A percentile compares a stretch with the other conserved stretches of the same genome.
phyloP scores from a whole-genome alignment of 2,113 vertebrate species.

The Pseudopipra pipra region DNA sequence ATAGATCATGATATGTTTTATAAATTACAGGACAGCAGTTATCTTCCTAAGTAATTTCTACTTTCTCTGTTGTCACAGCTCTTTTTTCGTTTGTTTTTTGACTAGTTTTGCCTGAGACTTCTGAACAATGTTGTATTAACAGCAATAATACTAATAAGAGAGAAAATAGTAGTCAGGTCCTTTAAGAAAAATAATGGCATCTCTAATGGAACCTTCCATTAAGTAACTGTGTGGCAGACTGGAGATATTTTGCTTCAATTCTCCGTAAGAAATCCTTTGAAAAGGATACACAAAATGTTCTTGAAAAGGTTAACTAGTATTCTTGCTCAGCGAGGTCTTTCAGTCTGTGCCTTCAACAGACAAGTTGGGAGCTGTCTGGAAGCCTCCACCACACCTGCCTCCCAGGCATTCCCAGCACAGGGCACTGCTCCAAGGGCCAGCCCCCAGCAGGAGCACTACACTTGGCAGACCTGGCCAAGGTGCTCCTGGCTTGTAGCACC shows the following conservation, averaged over 20 bases:
- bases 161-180: not conserved
- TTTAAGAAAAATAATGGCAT: not conserved
- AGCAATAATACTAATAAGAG: not conserved
- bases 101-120: not conserved
- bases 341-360: not conserved
- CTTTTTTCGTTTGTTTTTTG: not conserved
- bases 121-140: not conserved
- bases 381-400: not conserved
- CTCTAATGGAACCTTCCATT: not conserved
- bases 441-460: rapidly evolving
- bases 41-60: not conserved
- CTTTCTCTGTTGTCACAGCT: not conserved
- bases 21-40: not conserved
- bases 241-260: not conserved
- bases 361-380: not conserved
- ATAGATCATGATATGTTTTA: not conserved
- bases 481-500: not conserved
- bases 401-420: not conserved
- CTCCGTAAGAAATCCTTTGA: not conserved
- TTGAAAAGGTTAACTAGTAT: not conserved
- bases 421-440: not conserved
- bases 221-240: not conserved
- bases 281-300: not conserved
- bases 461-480: not conserved
- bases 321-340: not conserved